Conservation (phyloP, 2,888 invertebrate genomes). For the Poecilobothrus nobilitatus region DNA sequence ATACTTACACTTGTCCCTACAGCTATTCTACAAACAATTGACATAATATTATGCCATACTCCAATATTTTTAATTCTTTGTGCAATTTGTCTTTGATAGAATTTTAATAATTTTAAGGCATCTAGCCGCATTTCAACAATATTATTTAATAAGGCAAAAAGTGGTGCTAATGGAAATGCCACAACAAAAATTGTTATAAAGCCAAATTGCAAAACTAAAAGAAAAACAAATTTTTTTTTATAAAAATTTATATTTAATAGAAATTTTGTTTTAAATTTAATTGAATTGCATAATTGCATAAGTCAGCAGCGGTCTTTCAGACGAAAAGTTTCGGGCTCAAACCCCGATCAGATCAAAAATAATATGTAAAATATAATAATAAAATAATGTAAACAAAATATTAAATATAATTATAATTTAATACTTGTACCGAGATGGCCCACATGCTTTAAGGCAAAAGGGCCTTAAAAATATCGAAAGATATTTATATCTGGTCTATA, state of each 20-base stretch:
- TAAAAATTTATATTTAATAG: neutral
- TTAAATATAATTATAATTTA: too few species aligned
- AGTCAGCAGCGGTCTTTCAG: too few species aligned
- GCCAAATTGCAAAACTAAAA: conserved; percentile 70
- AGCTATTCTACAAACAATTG: conserved; percentile 63
- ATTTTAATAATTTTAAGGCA: conserved; percentile 70
- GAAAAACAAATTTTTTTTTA: neutral
- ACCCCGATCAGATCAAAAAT: too few species aligned
- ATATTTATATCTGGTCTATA: too few species aligned
- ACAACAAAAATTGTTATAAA: conserved; percentile 79
- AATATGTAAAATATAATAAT: too few species aligned
- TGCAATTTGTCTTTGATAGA: conserved; percentile 64
- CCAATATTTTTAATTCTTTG: conserved; percentile 68
- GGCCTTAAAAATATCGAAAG: too few species aligned
- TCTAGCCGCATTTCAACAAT: conserved; percentile 74
- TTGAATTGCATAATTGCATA: too few species aligned
- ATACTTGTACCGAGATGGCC: too few species aligned
- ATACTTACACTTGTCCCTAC: conserved; percentile 67
- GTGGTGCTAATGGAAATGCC: conserved; percentile 76
- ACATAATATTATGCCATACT: conserved; percentile 68
- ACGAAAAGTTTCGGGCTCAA: too few species aligned
- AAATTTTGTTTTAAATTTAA: neutral
- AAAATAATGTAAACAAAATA: too few species aligned
- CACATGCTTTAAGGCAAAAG: too few species aligned
- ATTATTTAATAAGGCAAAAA: conserved; percentile 75